Base-by-base conservation (phyloP, 2,888 invertebrate species). In the Lithodes maja region DNA sequence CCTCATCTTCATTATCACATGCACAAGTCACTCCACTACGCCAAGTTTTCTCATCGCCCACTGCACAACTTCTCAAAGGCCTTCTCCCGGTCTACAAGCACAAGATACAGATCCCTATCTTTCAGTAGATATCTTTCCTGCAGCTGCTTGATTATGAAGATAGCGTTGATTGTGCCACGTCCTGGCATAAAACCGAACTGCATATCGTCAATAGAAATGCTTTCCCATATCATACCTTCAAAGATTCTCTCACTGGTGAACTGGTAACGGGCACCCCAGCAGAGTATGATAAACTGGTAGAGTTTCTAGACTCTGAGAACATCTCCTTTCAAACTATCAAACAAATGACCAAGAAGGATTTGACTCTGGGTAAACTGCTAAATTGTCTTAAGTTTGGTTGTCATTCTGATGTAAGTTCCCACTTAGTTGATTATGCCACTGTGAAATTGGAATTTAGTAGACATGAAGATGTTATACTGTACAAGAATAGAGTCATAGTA, bases 211-310 rank as follows among this genome's bases (percentile, higher is more conserved):
- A 33, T 33, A 33, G 33, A 33, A 33, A 33, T 33, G 33, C 33
- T 33, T 33, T 33, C 33, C 33, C 33, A 33, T 33, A 33, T 33
- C 33, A 33, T 33, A 33, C 33, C 33, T 33, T 33, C 33, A 33
- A 33, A 33, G 33, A 33, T 33, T 33, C 33, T 33, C 33, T 33
- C 33, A 33, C 33, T 33, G 80, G 17, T 54, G 52, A 53, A 9
- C 33, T 52, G 3, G 9, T 49, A 3, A 49, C 17, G 53, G 17
- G 55, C 61, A 80, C 80, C n/a, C 80, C 80, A 54, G 80, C 80
- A 5, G 80, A 80, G 17, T 80, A 80, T 80, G 54, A 2, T 3
- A 78, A n/a, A 78, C n/a, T 80, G 61, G 17, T 80, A 80, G 80
- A 80, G 55, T 12, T 54, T 54, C 54, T 54, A 33, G 55, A 78